A percentile compares a stretch with the other conserved stretches of the same genome.
Conservation (phyloP, 2,888 invertebrate genomes). For the Ypsolopha sequella region DNA sequence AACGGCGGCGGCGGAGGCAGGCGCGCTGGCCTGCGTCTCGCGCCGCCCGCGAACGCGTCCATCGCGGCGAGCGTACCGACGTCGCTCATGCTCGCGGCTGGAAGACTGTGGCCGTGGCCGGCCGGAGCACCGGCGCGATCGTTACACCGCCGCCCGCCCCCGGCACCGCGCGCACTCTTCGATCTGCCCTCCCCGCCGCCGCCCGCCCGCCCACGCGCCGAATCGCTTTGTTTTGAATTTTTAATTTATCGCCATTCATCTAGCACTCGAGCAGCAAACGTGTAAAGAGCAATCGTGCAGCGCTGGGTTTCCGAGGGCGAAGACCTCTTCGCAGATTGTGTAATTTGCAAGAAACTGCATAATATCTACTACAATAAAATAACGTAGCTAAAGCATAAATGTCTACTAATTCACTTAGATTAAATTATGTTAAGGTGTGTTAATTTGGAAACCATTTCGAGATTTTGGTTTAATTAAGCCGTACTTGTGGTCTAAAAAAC, state of each 20-base stretch:
- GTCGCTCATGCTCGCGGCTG: slow-evolving; percentile 65
- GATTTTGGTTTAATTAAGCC: too few relatives aligned
- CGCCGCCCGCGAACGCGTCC: slow-evolving; percentile 68
- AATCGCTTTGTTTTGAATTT: slow-evolving; percentile 64
- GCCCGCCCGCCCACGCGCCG: slow-evolving; percentile 53
- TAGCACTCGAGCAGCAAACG: slow-evolving; percentile 34
- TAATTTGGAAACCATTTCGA: too few relatives aligned
- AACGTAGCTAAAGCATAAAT: too few relatives aligned
- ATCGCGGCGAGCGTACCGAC: slow-evolving; percentile 68
- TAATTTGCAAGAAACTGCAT: not conserved
- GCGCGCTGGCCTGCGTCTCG: slow-evolving; percentile 57
- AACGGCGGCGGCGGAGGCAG: slow-evolving; percentile 63
- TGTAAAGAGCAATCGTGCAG: slow-evolving; percentile 34
- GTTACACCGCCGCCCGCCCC: slow-evolving; percentile 27
- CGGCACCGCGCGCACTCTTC: slow-evolving; percentile 53
- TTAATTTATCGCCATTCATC: slow-evolving; percentile 66
- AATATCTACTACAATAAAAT: too few relatives aligned
- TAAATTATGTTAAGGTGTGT: too few relatives aligned
- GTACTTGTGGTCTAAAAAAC: too few relatives aligned
- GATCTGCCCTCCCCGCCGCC: slow-evolving; percentile 62
- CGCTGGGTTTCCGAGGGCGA: slow-evolving; percentile 29
- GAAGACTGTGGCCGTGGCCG: slow-evolving; percentile 50
- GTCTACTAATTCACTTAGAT: too few relatives aligned
- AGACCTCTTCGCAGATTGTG: slow-evolving; percentile 18
- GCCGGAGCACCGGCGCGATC: slow-evolving; percentile 15